A percentile compares a stretch with the other conserved stretches of the same genome.
phyloP scores from a whole-genome alignment of 2,113 vertebrate genomes.

The Lophochroa leadbeateri region DNA sequence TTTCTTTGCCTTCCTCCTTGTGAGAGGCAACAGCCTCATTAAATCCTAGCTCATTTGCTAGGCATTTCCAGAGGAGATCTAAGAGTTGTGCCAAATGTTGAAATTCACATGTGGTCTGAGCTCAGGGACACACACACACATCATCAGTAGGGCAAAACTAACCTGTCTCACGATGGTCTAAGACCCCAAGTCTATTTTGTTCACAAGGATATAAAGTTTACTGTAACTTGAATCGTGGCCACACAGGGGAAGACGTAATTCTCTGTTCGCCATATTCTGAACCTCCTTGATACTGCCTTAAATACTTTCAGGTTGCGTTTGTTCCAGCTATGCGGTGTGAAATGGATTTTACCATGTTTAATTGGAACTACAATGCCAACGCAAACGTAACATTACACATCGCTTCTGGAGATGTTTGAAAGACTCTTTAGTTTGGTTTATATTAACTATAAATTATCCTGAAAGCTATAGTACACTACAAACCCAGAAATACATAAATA shows the following conservation, averaged over 20 bases:
- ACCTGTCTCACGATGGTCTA: too few species aligned
- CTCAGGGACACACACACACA: background rate
- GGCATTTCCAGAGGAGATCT: constrained; percentile 43
- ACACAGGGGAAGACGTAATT: background rate
- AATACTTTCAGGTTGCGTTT: background rate
- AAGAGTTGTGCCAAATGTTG: constrained; percentile 48
- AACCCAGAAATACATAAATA: background rate
- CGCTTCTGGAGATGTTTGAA: background rate
- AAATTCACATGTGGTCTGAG: constrained; percentile 46
- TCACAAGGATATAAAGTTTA: constrained; percentile 60
- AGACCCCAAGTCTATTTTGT: constrained; percentile 37
- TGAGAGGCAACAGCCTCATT: background rate
- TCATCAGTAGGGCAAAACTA: too few species aligned
- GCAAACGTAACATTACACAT: background rate
- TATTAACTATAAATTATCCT: background rate
- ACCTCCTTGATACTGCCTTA: background rate
- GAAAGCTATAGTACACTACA: background rate
- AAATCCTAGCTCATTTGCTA: constrained; percentile 51
- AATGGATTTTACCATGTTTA: background rate
- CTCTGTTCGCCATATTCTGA: background rate
- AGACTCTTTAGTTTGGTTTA: background rate
- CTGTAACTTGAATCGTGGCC: constrained; percentile 17
- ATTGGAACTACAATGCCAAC: background rate
- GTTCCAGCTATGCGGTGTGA: background rate
- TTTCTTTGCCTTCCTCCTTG: constrained; percentile 9